Conservation (phyloP, 1,140 invertebrate genomes). For the Sycobia sp. region DNA sequence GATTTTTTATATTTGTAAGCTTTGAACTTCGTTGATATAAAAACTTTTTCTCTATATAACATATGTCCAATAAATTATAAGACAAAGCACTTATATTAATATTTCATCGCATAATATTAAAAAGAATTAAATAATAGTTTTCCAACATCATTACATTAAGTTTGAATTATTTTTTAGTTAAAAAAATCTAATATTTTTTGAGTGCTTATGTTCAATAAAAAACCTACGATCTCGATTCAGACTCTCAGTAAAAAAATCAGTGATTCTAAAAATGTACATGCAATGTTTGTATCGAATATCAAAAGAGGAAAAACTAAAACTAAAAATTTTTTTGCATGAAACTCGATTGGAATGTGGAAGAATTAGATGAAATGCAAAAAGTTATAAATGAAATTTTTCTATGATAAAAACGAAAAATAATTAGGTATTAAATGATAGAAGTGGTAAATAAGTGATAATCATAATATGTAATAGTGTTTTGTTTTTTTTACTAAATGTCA, state of each 20-base stretch:
- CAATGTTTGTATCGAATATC: conserved; percentile 6
- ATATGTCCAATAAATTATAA: no score
- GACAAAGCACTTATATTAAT: no score
- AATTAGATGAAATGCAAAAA: conserved; percentile 15
- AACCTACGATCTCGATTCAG: conserved; percentile 4
- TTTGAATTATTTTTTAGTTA: no score
- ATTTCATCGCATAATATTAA: no score
- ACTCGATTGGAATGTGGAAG: conserved; percentile 3
- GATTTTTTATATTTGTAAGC: neutral
- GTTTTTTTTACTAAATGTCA: conserved; percentile 15
- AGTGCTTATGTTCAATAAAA: conserved; percentile 17
- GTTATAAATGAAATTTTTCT: conserved; percentile 15
- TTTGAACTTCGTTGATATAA: conserved; percentile 4
- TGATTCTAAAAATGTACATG: conserved; percentile 2
- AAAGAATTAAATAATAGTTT: no score
- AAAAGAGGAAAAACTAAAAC: conserved; percentile 9
- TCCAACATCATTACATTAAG: no score
- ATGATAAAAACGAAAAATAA: no score
- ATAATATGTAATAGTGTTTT: conserved; percentile 21
- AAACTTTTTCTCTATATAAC: conserved; percentile 23
- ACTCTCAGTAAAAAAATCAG: conserved; percentile 13
- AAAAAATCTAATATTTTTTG: conserved; percentile 20
- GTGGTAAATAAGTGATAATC: conserved; percentile 11
- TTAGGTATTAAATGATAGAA: no score
- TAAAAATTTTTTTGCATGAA: conserved; percentile 8